Conservation (phyloP, 2,113 vertebrate genomes). For the Limanda limanda region DNA sequence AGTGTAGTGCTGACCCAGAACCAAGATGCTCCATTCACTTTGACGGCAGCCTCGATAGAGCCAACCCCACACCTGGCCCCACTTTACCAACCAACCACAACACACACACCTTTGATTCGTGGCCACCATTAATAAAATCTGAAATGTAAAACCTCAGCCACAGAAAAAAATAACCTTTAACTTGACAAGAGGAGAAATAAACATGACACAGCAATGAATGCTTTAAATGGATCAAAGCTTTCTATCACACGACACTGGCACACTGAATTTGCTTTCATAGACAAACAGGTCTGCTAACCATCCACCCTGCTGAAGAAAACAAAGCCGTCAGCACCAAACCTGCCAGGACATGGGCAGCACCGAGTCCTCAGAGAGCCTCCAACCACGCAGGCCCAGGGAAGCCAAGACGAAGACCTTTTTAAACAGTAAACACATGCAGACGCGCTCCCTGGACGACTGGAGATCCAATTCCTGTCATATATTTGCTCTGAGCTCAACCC, state of each 20-base stretch:
- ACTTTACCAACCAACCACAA: slow-evolving; percentile 46
- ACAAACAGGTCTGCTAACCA: slow-evolving; percentile 61
- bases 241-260: slow-evolving; percentile 13
- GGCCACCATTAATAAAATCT: slow-evolving; percentile 22
- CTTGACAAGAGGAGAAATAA: slow-evolving; percentile 31
- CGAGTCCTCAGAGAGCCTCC: slow-evolving; percentile 28
- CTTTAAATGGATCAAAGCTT: slow-evolving; percentile 48
- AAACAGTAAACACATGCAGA: slow-evolving; percentile 50
- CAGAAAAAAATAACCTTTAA: slow-evolving; percentile 17
- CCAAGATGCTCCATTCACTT: slow-evolving; percentile 56
- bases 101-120: slow-evolving; percentile 31
- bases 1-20: slow-evolving; percentile 46
- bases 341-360: slow-evolving; percentile 40
- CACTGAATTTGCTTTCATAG: slow-evolving; percentile 41
- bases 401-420: slow-evolving; percentile 46
- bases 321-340: slow-evolving; percentile 38
- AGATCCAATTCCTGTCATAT: slow-evolving; percentile 66
- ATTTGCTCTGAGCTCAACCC: slow-evolving; percentile 69
- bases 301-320: slow-evolving; percentile 41
- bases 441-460: slow-evolving; percentile 58
- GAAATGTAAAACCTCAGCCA: slow-evolving; percentile 11
- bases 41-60: slow-evolving; percentile 18
- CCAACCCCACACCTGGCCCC: slow-evolving; percentile 58
- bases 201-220: slow-evolving; percentile 13
- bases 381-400: slow-evolving; percentile 42